Conservation (phyloP, 2,797 vertebrate species). For the Uromys caudimaculatus region DNA sequence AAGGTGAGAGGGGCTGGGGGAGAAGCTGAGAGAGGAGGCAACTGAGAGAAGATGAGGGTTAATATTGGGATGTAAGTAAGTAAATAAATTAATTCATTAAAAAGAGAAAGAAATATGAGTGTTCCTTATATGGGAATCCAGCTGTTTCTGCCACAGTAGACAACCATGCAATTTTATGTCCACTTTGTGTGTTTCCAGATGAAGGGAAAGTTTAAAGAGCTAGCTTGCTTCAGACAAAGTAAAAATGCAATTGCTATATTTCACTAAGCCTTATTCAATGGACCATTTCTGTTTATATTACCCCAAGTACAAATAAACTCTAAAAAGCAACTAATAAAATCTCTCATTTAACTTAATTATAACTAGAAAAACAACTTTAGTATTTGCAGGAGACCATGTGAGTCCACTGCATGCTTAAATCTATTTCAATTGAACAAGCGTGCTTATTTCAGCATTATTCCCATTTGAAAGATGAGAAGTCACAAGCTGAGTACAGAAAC, state of each 20-base stretch:
- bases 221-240: constrained; percentile 1
- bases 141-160: not conserved
- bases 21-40: not conserved
- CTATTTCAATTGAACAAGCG: not conserved
- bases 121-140: not conserved
- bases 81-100: not conserved
- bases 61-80: not conserved
- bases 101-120: not conserved
- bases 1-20: accelerated
- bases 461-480: constrained; percentile 28
- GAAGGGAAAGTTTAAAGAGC: not conserved
- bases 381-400: not conserved
- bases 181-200: not conserved
- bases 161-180: not conserved
- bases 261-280: constrained; percentile 15
- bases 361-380: not conserved
- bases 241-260: constrained; percentile 64
- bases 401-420: not conserved
- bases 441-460: not conserved
- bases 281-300: constrained; percentile 46
- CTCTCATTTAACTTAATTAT: constrained; percentile 52
- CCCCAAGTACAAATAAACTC: constrained; percentile 49
- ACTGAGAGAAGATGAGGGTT: not conserved
- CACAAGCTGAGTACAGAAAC: not conserved
- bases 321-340: constrained; percentile 59